Percentiles rank a stretch among this genome's conserved stretches.
Evolutionary conservation across 2,888 invertebrate species (phyloP).

Genomic region (Elaeidobius kamerunicus): DNA sequence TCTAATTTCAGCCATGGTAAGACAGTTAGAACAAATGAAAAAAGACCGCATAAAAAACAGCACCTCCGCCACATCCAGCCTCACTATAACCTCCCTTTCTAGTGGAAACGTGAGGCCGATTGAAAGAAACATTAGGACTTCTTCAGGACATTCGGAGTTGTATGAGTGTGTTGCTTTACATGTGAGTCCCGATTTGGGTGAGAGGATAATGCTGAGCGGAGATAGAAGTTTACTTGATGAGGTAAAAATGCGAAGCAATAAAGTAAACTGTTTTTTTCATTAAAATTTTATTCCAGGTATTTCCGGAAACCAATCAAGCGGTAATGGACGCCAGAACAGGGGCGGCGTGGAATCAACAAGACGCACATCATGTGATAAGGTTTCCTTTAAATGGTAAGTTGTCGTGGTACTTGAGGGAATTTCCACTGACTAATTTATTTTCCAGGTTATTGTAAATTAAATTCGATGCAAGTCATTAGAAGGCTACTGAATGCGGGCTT

Average conservation of each 20-base stretch:
- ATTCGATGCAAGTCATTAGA: constrained; percentile 84
- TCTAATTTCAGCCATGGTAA: constrained; percentile 62
- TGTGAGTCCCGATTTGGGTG: constrained; percentile 77
- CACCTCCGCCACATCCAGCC: constrained; percentile 29
- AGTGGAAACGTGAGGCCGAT: constrained; percentile 5
- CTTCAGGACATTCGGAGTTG: constrained; percentile 45
- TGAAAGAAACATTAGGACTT: constrained; percentile 7
- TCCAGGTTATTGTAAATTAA: constrained; percentile 79
- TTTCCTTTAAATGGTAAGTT: constrained; percentile 73
- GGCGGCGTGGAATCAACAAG: constrained; percentile 75
- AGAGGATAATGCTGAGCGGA: constrained; percentile 77
- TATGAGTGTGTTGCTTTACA: constrained; percentile 80
- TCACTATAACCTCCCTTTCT: constrained; percentile 25
- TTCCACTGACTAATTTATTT: not conserved
- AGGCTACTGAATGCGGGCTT: constrained; percentile 77
- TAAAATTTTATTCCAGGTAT: constrained; percentile 47
- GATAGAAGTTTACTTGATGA: constrained; percentile 74
- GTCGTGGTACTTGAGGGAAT: not conserved
- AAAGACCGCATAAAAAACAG: constrained; percentile 65
- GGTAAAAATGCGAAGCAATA: too few species aligned
- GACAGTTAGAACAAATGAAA: constrained; percentile 70
- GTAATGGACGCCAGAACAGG: constrained; percentile 76
- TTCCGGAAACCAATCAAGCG: constrained; percentile 75
- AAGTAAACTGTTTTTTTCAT: too few species aligned
- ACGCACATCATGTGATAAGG: constrained; percentile 77